Evolutionary conservation across 2,113 vertebrate genomes (phyloP), one percentile per base, ranked within the genome.

Genomic region (Bos taurus): DNA sequence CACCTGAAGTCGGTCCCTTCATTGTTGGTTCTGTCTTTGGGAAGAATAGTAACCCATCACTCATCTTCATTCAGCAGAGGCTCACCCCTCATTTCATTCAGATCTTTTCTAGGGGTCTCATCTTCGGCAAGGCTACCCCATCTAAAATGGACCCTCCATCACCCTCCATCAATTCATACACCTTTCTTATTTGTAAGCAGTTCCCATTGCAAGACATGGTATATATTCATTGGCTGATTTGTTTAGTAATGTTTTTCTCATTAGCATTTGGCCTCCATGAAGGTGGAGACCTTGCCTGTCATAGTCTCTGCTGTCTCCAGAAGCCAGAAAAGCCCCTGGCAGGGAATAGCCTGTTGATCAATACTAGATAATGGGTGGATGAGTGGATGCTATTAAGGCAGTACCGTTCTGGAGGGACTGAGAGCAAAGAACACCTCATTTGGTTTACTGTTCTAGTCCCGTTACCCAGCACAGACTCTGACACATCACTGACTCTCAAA

Each of bases 131-230:
- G 87, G 25, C 33, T 19, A 14, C 19, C 12, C 26, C 36, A 1
- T 30, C 30, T 9, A 15, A 67, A 78, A 46, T 7, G 17, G 13
- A 19, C 28, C 59, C 50, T 71, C 48, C 54, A 3, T 43, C 19
- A 48, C n/a, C 57, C 54, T 13, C 64, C 17, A 12, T 26, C 13
- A 2, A 2, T 7, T 88, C 43, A 13, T 0, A 0, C 16, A 78
- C 43, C 5, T 60, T 89, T 82, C 64, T 59, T 54, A 43, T 50
- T 40, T 7, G 28, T 46, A 33, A 89, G 36, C 3, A 23, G 84
- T 40, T n/a, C 33, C 26, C 36, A 13, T 5, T 43, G 4, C 6
- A n/a, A 5, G 1, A 21, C 6, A 2, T 26, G 30, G 36, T 1
- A 8, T 30, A 26, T 13, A 16, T 28, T 77, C 40, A 30, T 62